Base-by-base conservation (phyloP, 2,797 vertebrate genomes). In the Masticophis lateralis region DNA sequence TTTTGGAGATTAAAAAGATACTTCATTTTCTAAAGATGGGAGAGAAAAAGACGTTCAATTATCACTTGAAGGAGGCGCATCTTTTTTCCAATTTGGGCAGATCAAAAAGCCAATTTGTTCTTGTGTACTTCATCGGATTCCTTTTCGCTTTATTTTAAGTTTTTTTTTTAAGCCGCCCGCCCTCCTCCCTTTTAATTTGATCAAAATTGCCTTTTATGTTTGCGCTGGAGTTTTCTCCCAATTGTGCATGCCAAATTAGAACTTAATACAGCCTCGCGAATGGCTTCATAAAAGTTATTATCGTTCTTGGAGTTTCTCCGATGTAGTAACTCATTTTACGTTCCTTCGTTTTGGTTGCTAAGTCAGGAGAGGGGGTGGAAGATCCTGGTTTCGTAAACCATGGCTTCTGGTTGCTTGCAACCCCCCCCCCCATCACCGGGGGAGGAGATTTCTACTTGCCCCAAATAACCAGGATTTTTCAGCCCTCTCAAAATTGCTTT, bases 1-100 rank as follows among this genome's bases (percentile, higher is more conserved):
- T 56, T 61, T 91, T 11, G 8, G 86, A 91, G 93, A 93, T 91
- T 22, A 61, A 91, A 51, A 86, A 51, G 88, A 88, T 86, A 16
- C 69, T 93, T 93, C 74, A 83, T 93, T 90, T 91, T 91, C 90
- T 91, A 43, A 91, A 32, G 69, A 61, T 27, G 47, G 22, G 59
- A 12, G 13, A 16, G 20, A 12, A 22, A n/a, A 18, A 13, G 57
- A n/a, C 4, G 63, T 91, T 90, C 92, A 93, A 86, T 93, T 93
- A 93, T 63, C 90, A 86, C 69, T 89, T 25, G 32, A 91, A 90
- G 27, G 56, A 93, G 69, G n/a, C 11, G n/a, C 83, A 43, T 90
- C 27, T 32, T 16, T 5, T 16, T 5, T 28, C 43, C 66, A 28
- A 92, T 89, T 87, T 61, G 43, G 57, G 25, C 63, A 63, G 91